Percentiles rank a stretch among this genome's conserved stretches.
phyloP scores from a whole-genome alignment of 2,113 vertebrate genomes.

The Nyctereutes procyonoides region DNA sequence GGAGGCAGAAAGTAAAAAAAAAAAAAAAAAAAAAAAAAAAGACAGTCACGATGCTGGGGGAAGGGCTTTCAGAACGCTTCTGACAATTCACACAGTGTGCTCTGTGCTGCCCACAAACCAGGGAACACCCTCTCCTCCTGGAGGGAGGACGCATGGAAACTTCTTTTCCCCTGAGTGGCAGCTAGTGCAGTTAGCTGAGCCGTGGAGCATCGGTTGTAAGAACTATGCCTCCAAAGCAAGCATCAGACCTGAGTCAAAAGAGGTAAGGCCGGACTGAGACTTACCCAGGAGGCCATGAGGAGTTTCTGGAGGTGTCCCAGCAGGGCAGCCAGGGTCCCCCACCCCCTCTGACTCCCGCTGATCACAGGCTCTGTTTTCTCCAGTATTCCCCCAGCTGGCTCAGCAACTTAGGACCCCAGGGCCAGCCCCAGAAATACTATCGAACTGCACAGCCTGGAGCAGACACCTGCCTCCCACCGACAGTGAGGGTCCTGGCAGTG shows the following conservation, averaged over 20 bases:
- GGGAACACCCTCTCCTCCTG: background rate
- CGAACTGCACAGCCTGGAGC: background rate
- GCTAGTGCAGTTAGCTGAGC: too few species aligned
- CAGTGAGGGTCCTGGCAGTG: background rate
- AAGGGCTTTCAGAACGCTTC: background rate
- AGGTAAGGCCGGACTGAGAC: background rate
- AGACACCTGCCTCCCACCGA: too few species aligned
- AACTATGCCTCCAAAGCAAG: background rate
- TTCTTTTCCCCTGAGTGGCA: too few species aligned
- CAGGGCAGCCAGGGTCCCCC: background rate
- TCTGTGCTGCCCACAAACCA: background rate
- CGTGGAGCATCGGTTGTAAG: too few species aligned
- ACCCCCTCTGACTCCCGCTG: background rate
- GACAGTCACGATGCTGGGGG: rapidly evolving
- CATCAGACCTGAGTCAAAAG: background rate
- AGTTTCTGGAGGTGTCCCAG: too few species aligned
- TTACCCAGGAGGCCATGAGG: background rate
- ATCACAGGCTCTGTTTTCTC: rapidly evolving
- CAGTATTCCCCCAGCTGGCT: background rate
- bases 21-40: too few species aligned
- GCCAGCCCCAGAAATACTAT: too few species aligned
- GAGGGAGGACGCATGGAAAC: background rate
- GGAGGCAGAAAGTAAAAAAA: too few species aligned
- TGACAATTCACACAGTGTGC: rapidly evolving
- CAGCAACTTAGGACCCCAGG: background rate